phyloP scores from a whole-genome alignment of 2,888 invertebrate species.

The Emmelina monodactyla region DNA sequence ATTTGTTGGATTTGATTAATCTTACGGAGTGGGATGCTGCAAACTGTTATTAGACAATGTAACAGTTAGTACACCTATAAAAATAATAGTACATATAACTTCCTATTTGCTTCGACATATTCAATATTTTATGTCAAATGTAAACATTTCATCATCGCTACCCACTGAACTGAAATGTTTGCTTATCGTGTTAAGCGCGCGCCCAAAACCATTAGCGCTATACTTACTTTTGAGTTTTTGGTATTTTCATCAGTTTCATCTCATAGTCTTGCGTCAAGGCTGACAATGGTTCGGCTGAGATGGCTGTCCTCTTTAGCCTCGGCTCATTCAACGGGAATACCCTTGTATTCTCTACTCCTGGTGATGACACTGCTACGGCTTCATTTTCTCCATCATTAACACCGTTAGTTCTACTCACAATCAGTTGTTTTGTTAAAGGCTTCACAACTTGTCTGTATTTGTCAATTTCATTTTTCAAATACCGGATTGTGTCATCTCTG shows the following conservation, averaged over 20 bases:
- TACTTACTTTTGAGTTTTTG: slow-evolving; percentile 71
- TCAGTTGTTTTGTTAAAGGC: slow-evolving; percentile 73
- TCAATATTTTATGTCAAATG: no score
- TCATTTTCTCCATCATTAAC: slow-evolving; percentile 39
- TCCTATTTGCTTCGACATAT: no score
- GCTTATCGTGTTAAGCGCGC: no score
- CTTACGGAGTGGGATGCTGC: no score
- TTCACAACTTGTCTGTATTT: slow-evolving; percentile 82
- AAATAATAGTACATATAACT: no score
- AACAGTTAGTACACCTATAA: no score
- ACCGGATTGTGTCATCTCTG: slow-evolving; percentile 79
- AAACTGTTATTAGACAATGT: no score
- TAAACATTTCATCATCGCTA: no score
- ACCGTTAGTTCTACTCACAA: slow-evolving; percentile 55
- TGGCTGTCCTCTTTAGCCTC: slow-evolving; percentile 74
- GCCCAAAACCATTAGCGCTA: no score
- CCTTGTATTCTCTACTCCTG: slow-evolving; percentile 63
- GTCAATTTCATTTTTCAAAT: slow-evolving; percentile 85
- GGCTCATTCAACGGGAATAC: slow-evolving; percentile 64
- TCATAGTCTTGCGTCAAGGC: slow-evolving; percentile 62
- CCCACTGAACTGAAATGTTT: no score
- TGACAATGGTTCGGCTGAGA: slow-evolving; percentile 83
- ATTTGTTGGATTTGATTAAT: no score
- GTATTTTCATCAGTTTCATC: slow-evolving; percentile 73
- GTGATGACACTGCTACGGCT: slow-evolving; percentile 47